These are phyloP conservation scores for Magallana gigas DNA, from an alignment of 1,140 invertebrate genomes.

Conservation along the genomic window DNA sequence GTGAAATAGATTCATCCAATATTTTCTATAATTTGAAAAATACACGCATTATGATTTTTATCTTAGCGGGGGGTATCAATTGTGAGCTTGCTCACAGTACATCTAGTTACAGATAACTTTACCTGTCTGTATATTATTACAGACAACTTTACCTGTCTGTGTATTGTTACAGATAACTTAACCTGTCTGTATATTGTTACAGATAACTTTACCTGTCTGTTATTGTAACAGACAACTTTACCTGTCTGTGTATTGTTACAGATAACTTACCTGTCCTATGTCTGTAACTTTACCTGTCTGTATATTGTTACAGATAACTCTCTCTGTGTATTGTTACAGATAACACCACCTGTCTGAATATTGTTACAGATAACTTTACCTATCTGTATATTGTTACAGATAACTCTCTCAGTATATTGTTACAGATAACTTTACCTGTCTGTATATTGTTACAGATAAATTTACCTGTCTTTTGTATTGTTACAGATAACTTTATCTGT, in stretches of 20 bases:
- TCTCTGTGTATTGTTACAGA: constrained; percentile 84
- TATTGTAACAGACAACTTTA: not conserved
- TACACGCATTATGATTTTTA: too few relatives aligned
- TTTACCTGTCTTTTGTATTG: constrained; percentile 82
- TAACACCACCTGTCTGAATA: constrained; percentile 86
- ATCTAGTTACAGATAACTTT: constrained; percentile 87
- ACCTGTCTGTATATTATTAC: constrained; percentile 81
- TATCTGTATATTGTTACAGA: constrained; percentile 78
- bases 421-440: too few relatives aligned
- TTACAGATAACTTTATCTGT: constrained; percentile 80
- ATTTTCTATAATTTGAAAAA: too few relatives aligned
- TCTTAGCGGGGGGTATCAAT: too few relatives aligned
- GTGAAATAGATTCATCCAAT: too few relatives aligned
- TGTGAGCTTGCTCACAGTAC: too few relatives aligned
- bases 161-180: constrained; percentile 21
- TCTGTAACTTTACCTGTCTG: constrained; percentile 85
- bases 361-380: constrained; percentile 85
- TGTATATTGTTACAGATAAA: constrained; percentile 84
- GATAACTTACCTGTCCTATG: too few relatives aligned
- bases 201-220: constrained; percentile 87
- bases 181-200: constrained; percentile 60
- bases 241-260: too few relatives aligned
- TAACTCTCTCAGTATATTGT: too few relatives aligned
- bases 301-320: constrained; percentile 66
- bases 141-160: constrained; percentile 90